Conservation (phyloP, 2,888 invertebrate genomes). For the Lasioglossum morio region DNA sequence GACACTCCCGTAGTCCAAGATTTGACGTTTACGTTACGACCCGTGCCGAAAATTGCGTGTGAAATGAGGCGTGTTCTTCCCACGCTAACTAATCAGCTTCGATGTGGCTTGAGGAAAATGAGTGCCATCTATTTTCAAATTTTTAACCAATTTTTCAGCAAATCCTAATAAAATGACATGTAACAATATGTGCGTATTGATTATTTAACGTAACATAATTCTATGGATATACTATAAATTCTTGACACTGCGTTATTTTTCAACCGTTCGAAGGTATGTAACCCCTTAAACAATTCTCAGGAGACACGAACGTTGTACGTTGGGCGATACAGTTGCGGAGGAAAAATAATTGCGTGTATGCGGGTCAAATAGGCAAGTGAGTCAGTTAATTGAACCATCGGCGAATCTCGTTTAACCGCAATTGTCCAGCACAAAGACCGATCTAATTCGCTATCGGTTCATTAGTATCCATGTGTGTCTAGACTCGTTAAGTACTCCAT, state of each 20-base stretch:
- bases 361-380: conserved; percentile 15
- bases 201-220: background rate
- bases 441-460: conserved; percentile 20
- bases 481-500: conserved; percentile 12
- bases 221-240: background rate
- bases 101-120: too few species aligned
- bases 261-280: background rate
- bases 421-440: conserved; percentile 24
- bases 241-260: background rate
- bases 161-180: background rate
- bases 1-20: too few species aligned
- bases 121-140: too few species aligned
- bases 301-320: too few species aligned
- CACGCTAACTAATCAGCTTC: too few species aligned
- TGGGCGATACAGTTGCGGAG: background rate
- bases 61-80: too few species aligned
- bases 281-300: background rate
- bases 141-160: too few species aligned
- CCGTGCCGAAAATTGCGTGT: too few species aligned
- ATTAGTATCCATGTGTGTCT: background rate
- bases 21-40: too few species aligned
- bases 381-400: conserved; percentile 12
- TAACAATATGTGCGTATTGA: background rate
- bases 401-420: background rate
- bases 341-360: conserved; percentile 7